A percentile compares a stretch with the other conserved stretches of the same genome.
Conservation (phyloP, 2,797 vertebrate genomes). For the Neoniphon sammara region DNA sequence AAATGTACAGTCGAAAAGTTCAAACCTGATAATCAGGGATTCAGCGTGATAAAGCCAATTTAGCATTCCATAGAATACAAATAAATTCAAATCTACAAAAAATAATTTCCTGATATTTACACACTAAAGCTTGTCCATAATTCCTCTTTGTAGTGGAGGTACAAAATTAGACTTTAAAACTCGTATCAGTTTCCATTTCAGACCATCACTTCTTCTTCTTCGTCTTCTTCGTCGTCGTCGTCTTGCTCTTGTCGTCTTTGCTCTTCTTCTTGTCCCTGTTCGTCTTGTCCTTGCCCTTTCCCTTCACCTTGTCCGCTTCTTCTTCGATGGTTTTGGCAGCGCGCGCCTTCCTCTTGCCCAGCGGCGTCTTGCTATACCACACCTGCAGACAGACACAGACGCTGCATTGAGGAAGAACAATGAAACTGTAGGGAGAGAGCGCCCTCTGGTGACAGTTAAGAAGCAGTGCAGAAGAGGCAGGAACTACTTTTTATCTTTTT, state of each 20-base stretch:
- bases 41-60: no score
- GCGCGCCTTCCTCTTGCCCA: conserved; percentile 77
- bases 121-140: no score
- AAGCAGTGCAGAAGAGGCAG: not conserved
- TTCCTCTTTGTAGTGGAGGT: no score
- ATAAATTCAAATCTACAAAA: no score
- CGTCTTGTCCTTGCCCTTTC: conserved; percentile 60
- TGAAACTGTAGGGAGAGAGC: not conserved
- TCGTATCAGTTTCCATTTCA: not conserved
- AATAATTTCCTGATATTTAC: no score
- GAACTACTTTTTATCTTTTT: no score
- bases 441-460: not conserved
- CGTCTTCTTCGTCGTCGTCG: conserved; percentile 61
- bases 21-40: no score
- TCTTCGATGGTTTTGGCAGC: conserved; percentile 43
- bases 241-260: conserved; percentile 41
- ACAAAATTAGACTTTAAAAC: not conserved
- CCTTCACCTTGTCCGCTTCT: conserved; percentile 54
- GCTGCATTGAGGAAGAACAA: no score
- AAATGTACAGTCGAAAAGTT: no score
- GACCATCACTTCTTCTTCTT: not conserved
- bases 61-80: no score
- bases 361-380: conserved; percentile 87
- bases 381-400: conserved; percentile 69
- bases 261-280: conserved; percentile 63